Evolutionary conservation across 1,140 invertebrate species (phyloP).

Genomic region (Drosophila repletoides): DNA sequence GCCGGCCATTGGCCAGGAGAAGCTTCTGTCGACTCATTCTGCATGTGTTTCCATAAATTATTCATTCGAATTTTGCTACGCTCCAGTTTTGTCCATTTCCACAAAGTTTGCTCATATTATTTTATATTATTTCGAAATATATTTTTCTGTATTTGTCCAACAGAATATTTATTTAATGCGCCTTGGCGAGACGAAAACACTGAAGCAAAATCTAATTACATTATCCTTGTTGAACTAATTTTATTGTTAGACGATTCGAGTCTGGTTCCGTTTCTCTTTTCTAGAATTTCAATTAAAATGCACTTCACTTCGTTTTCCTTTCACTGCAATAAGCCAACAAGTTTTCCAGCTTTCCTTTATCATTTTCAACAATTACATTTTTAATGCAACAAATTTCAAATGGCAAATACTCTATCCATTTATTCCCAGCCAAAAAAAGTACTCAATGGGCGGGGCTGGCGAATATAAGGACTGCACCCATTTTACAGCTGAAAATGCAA

Average conservation of each 20-base stretch:
- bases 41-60: slow-evolving; percentile 59
- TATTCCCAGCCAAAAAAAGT: no score
- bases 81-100: slow-evolving; percentile 33
- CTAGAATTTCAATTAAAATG: slow-evolving; percentile 61
- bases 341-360: slow-evolving; percentile 18
- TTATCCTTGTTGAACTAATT: slow-evolving; percentile 60
- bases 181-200: not conserved
- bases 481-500: slow-evolving; percentile 44
- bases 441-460: no score
- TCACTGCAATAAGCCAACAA: not conserved
- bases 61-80: slow-evolving; percentile 48
- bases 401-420: no score
- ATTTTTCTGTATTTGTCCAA: not conserved
- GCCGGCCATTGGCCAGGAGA: slow-evolving; percentile 28
- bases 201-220: slow-evolving; percentile 46
- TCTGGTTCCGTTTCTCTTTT: slow-evolving; percentile 12
- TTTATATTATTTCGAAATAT: slow-evolving; percentile 44
- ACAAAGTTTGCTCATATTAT: slow-evolving; percentile 36
- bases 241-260: slow-evolving; percentile 33
- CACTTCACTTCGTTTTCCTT: slow-evolving; percentile 34
- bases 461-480: slow-evolving; percentile 21
- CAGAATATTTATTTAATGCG: slow-evolving; percentile 34
- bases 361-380: not conserved
- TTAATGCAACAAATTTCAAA: no score
- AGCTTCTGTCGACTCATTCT: slow-evolving; percentile 49